Conservation (phyloP, 2,888 invertebrate species). For the Clusia tigrina region DNA sequence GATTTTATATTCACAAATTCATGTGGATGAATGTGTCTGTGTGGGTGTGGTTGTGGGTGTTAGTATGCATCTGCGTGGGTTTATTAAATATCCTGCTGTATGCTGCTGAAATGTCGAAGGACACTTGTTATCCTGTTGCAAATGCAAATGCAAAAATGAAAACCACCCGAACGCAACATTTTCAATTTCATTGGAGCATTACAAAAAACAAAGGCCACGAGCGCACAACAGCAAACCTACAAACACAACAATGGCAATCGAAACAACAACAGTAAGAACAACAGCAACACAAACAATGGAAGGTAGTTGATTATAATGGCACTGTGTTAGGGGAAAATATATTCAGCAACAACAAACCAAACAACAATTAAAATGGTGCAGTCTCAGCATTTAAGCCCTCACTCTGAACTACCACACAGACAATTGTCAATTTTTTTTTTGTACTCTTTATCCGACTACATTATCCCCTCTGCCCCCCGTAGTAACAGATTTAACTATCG, state of each 20-base stretch:
- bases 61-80: background rate
- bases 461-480: background rate
- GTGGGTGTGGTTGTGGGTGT: background rate
- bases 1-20: no score
- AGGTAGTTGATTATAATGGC: no score
- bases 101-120: background rate
- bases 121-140: background rate
- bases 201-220: background rate
- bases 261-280: background rate
- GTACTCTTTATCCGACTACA: background rate
- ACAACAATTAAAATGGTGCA: background rate
- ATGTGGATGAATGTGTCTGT: background rate
- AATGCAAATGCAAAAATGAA: background rate
- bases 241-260: background rate
- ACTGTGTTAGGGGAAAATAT: background rate
- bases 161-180: background rate
- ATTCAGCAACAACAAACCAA: background rate
- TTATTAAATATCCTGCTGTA: background rate
- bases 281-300: background rate
- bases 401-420: background rate
- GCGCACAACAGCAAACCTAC: background rate
- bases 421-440: constrained; percentile 8
- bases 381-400: background rate
- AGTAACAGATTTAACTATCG: background rate
- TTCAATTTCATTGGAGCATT: background rate